Conservation (phyloP, 2,888 invertebrate species). For the Geophilus truncorum region DNA sequence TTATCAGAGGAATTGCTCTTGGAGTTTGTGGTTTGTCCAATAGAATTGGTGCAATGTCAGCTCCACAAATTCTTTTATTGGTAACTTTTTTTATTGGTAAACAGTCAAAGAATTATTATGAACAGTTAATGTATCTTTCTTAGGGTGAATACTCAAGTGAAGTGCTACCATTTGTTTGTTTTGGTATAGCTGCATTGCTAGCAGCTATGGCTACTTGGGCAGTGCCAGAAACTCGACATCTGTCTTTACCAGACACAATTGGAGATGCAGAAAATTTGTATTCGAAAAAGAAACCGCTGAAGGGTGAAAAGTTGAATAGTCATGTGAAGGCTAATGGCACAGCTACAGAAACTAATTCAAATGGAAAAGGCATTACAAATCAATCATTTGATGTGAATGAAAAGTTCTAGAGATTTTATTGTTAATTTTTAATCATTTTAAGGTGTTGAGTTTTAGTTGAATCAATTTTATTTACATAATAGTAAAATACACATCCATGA, state of each 20-base stretch:
- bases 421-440: neutral
- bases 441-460: neutral
- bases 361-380: constrained; percentile 7
- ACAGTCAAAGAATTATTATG: neutral
- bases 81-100: neutral
- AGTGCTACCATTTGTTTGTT: constrained; percentile 1
- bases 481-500: no score
- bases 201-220: neutral
- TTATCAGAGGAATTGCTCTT: constrained; percentile 4
- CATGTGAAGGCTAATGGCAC: neutral
- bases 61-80: constrained; percentile 30
- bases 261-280: neutral
- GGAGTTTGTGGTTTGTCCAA: constrained; percentile 12
- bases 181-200: neutral
- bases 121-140: neutral
- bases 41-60: constrained; percentile 28
- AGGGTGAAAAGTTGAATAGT: neutral
- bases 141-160: neutral
- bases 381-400: neutral
- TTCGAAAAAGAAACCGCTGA: neutral
- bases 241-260: neutral
- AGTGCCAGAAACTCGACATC: neutral
- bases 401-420: no score
- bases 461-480: neutral
- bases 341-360: neutral